phyloP scores from a whole-genome alignment of 2,113 vertebrate species.

The Picathartes gymnocephalus region DNA sequence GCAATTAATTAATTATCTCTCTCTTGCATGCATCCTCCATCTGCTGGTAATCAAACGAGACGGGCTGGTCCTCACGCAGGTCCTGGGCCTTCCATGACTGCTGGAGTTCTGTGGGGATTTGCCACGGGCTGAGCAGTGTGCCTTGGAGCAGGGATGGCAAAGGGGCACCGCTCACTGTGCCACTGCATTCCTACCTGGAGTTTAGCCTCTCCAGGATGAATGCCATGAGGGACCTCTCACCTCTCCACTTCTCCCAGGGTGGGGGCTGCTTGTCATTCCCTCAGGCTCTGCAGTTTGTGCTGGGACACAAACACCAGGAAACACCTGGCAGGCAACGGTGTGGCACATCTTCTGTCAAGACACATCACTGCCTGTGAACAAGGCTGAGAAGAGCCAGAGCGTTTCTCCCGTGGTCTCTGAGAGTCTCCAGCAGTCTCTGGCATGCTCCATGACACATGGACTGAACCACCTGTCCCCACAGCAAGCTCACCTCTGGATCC shows the following conservation, averaged over 20 bases:
- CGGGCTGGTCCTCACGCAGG: background rate
- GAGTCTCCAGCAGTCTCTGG: background rate
- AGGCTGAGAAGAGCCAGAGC: background rate
- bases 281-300: background rate
- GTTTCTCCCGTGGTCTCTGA: accelerated
- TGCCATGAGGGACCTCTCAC: background rate
- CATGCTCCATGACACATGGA: background rate
- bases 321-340: background rate
- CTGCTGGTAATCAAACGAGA: slow-evolving; percentile 1
- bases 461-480: background rate
- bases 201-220: background rate
- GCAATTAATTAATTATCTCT: slow-evolving; percentile 72
- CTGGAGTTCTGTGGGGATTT: accelerated
- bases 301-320: background rate
- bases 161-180: background rate
- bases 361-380: background rate
- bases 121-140: background rate
- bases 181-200: accelerated
- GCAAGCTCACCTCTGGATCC: background rate
- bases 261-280: background rate
- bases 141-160: background rate
- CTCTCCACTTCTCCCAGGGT: background rate
- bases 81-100: background rate
- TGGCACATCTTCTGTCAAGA: background rate
- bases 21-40: slow-evolving; percentile 55